phyloP scores from a whole-genome alignment of 2,113 vertebrate species.

The Pelodiscus sinensis region DNA sequence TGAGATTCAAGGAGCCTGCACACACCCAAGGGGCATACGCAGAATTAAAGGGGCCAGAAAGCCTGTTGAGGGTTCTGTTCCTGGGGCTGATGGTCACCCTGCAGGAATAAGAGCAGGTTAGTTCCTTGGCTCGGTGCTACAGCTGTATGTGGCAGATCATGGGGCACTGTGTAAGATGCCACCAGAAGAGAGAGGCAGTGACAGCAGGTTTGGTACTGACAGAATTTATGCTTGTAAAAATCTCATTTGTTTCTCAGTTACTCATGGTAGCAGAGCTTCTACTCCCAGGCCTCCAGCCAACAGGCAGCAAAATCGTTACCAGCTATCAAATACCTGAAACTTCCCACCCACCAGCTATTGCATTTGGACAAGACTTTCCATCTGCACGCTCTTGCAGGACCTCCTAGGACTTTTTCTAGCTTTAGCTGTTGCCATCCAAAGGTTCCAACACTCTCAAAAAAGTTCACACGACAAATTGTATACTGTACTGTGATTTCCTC shows the following conservation, averaged over 20 bases:
- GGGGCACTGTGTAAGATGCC: neutral
- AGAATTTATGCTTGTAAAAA: neutral
- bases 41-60: neutral
- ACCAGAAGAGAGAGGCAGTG: neutral
- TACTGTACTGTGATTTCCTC: neutral
- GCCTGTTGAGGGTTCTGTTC: neutral
- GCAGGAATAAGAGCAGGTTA: neutral
- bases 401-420: neutral
- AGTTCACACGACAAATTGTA: neutral
- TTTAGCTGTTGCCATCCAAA: neutral
- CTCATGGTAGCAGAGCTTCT: neutral
- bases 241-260: slow-evolving; percentile 20
- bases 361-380: neutral
- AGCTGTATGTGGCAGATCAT: neutral
- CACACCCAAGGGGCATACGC: neutral
- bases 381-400: neutral
- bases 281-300: neutral
- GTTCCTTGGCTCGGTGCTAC: neutral
- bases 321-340: neutral
- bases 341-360: neutral
- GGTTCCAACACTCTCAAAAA: neutral
- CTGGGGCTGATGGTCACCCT: neutral
- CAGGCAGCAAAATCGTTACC: slow-evolving; percentile 11
- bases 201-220: neutral
- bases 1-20: neutral